Percentiles rank a stretch among this genome's conserved stretches.
Evolutionary conservation across 2,797 vertebrate genomes (phyloP).

Genomic region (Numenius phaeopus): DNA sequence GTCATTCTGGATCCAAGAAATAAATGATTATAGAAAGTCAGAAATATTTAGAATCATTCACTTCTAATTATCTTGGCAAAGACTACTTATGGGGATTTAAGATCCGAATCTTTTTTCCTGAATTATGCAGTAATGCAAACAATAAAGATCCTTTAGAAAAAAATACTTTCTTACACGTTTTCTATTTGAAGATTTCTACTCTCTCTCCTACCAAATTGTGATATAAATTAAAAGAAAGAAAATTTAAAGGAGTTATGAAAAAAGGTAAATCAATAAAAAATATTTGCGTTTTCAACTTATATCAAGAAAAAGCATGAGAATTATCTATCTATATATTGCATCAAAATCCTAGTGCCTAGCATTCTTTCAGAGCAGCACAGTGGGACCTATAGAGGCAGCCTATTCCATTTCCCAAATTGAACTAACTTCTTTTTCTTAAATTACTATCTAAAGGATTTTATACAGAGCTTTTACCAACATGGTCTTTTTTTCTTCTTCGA

Average conservation of each 20-base stretch:
- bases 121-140: background rate
- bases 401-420: background rate
- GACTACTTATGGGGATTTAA: background rate
- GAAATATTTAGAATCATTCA: background rate
- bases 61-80: background rate
- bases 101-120: background rate
- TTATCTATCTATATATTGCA: background rate
- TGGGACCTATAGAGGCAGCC: background rate
- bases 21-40: background rate
- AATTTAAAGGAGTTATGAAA: background rate
- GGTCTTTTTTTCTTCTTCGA: background rate
- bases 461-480: background rate
- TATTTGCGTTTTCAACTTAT: background rate
- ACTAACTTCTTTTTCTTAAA: background rate
- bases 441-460: background rate
- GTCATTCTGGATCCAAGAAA: background rate
- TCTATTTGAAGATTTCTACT: background rate
- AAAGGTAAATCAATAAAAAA: background rate
- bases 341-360: background rate
- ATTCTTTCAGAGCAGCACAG: background rate
- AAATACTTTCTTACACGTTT: background rate
- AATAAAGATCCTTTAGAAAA: background rate
- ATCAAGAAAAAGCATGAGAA: background rate
- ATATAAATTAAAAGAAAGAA: background rate
- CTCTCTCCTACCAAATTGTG: background rate